phyloP scores from a whole-genome alignment of 2,797 vertebrate species.

The Silurus aristotelis region DNA sequence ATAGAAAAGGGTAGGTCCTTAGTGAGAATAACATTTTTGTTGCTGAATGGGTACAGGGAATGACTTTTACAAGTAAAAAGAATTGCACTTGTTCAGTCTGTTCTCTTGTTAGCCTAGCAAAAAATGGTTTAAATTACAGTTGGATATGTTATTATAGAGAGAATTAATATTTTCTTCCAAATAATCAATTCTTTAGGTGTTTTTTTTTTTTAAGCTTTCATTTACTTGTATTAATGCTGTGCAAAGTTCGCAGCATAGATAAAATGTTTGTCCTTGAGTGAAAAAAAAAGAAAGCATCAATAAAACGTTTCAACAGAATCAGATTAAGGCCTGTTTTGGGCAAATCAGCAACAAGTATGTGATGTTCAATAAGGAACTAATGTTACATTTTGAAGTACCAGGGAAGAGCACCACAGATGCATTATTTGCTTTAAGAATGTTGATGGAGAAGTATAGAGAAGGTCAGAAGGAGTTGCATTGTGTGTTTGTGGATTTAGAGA shows the following conservation, averaged over 20 bases:
- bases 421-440: too few relatives aligned
- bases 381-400: too few relatives aligned
- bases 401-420: too few relatives aligned
- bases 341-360: background rate
- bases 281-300: background rate
- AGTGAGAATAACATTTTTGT: background rate
- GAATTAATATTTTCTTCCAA: background rate
- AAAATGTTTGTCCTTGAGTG: background rate
- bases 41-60: background rate
- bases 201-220: background rate
- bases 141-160: background rate
- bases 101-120: background rate
- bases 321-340: background rate
- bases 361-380: background rate
- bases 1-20: background rate
- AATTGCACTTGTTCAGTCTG: background rate
- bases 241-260: background rate
- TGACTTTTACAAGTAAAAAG: background rate
- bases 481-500: too few relatives aligned
- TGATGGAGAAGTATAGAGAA: too few relatives aligned
- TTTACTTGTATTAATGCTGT: background rate
- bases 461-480: too few relatives aligned
- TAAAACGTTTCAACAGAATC: background rate
- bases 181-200: background rate
- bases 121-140: background rate